These are phyloP conservation scores for Trichogramma dendrolimi DNA, from an alignment of 2,888 invertebrate genomes.

Conservation along the genomic window DNA sequence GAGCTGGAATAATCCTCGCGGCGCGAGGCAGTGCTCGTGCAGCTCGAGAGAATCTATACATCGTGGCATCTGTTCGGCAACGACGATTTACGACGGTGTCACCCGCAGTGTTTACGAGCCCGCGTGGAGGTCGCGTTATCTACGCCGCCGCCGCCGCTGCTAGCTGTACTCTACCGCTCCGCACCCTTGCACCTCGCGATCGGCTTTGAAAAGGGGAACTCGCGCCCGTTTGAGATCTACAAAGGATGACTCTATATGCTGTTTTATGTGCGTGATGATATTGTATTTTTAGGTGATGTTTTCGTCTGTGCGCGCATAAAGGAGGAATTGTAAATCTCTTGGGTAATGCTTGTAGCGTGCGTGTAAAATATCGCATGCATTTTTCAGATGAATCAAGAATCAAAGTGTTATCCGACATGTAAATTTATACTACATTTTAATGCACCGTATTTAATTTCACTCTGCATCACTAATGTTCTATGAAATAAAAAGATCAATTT, in stretches of 20 bases:
- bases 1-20: too few relatives aligned
- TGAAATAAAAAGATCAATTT: too few relatives aligned
- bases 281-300: background rate
- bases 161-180: background rate
- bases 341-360: too few relatives aligned
- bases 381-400: too few relatives aligned
- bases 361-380: too few relatives aligned
- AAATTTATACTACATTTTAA: too few relatives aligned
- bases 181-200: background rate
- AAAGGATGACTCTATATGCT: slow-evolving; percentile 10
- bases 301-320: too few relatives aligned
- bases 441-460: too few relatives aligned
- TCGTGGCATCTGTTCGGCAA: background rate
- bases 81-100: slow-evolving; percentile 16
- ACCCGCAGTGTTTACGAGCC: slow-evolving; percentile 13
- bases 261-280: slow-evolving; percentile 8
- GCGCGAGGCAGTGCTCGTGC: too few relatives aligned
- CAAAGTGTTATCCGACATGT: too few relatives aligned
- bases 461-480: too few relatives aligned
- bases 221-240: slow-evolving; percentile 5
- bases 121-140: slow-evolving; percentile 7
- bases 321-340: too few relatives aligned
- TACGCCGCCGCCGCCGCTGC: slow-evolving; percentile 5
- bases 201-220: background rate
- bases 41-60: background rate